Conservation (phyloP, 2,113 vertebrate species). For the Cacatua alba region DNA sequence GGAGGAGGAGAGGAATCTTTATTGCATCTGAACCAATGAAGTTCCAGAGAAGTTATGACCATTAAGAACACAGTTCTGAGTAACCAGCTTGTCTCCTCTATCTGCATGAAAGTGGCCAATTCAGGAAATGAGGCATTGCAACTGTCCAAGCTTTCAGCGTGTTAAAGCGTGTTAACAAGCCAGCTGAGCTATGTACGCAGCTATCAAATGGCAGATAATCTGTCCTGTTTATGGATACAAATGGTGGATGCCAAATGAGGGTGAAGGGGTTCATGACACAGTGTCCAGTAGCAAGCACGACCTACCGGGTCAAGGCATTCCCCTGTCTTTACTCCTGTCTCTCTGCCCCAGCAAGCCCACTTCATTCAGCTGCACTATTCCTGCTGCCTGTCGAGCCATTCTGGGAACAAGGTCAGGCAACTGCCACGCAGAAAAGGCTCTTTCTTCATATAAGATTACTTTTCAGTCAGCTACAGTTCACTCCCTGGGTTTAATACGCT, state of each 20-base stretch:
- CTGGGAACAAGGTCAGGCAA: not conserved
- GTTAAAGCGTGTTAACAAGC: not conserved
- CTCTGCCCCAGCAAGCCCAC: not conserved
- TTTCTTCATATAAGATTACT: not conserved
- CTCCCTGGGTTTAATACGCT: not conserved
- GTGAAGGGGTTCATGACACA: not conserved
- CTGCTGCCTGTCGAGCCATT: not conserved
- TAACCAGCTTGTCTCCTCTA: not conserved
- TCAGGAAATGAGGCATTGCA: not conserved
- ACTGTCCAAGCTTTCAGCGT: not conserved
- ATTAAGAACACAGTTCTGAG: not conserved
- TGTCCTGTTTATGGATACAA: not conserved
- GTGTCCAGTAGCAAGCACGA: not conserved
- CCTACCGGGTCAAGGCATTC: not conserved
- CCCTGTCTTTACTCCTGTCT: not conserved
- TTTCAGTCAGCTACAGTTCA: not conserved
- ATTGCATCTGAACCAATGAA: not conserved
- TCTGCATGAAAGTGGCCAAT: not conserved
- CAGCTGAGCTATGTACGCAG: not conserved
- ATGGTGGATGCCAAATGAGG: not conserved
- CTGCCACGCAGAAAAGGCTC: not conserved
- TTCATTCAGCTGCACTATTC: not conserved
- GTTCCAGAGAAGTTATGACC: not conserved
- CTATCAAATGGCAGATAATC: not conserved
- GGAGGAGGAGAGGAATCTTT: not conserved